phyloP scores from a whole-genome alignment of 2,888 invertebrate species.

The Brassicogethes aeneus region DNA sequence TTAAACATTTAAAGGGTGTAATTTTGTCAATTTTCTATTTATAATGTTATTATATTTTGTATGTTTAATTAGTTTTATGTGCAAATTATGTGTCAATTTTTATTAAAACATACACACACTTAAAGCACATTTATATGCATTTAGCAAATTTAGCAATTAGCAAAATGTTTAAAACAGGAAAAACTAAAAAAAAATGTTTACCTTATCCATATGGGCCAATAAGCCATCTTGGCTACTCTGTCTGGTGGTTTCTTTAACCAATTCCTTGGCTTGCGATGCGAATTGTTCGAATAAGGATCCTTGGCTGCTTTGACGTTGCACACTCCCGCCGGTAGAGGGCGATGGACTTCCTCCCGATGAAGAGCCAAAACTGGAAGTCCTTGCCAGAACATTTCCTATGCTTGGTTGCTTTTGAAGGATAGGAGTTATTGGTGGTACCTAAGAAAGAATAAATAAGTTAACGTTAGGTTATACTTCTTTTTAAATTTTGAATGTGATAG shows the following conservation, averaged over 20 bases:
- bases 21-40: no score
- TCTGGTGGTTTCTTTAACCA: slow-evolving; percentile 78
- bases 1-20: no score
- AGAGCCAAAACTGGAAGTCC: slow-evolving; percentile 56
- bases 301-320: slow-evolving; percentile 70
- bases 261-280: slow-evolving; percentile 79
- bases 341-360: slow-evolving; percentile 32
- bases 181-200: slow-evolving; percentile 32
- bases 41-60: no score
- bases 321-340: slow-evolving; percentile 32
- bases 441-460: slow-evolving; percentile 3
- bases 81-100: no score
- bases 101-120: no score
- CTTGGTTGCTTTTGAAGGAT: slow-evolving; percentile 51
- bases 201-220: slow-evolving; percentile 85
- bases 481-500: background rate
- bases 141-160: no score
- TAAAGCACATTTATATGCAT: no score
- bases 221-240: slow-evolving; percentile 86
- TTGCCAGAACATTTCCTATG: slow-evolving; percentile 50
- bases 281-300: slow-evolving; percentile 81
- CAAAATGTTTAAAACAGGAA: background rate
- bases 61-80: no score
- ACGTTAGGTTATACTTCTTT: no score
- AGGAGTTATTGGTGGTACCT: slow-evolving; percentile 49